A percentile compares a stretch with the other conserved stretches of the same genome.
These are phyloP conservation scores for Struthidea cinerea DNA, from an alignment of 2,113 vertebrate species.

Conservation along the genomic window DNA sequence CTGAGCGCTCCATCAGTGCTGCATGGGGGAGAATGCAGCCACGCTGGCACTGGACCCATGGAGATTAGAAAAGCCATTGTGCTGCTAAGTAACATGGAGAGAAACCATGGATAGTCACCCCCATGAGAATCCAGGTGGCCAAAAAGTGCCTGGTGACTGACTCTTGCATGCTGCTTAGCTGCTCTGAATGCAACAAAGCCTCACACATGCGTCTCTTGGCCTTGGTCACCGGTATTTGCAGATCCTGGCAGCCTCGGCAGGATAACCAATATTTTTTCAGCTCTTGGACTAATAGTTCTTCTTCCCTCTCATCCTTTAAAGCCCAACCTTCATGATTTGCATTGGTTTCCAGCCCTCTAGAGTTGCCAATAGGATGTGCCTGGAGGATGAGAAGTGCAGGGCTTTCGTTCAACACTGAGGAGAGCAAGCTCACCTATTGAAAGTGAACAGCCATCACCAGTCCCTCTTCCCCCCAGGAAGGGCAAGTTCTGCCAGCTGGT, in stretches of 20 bases:
- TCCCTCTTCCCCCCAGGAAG: neutral
- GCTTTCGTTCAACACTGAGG: fast-evolving
- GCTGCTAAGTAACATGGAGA: neutral
- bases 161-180: neutral
- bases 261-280: neutral
- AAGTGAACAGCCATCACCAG: neutral
- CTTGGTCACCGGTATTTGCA: neutral
- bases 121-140: neutral
- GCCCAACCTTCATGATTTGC: neutral
- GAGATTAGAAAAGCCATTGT: neutral
- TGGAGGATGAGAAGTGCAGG: neutral
- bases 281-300: neutral
- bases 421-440: neutral
- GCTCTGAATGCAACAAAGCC: neutral
- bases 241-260: neutral
- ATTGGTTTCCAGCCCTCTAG: neutral
- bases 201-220: neutral
- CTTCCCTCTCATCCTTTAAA: neutral
- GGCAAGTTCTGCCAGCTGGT: neutral
- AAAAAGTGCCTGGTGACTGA: neutral
- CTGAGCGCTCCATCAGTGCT: neutral
- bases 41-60: neutral
- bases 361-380: neutral
- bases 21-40: neutral
- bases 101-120: neutral